Conservation (phyloP, 2,797 vertebrate species). For the Gobio occitaniae region DNA sequence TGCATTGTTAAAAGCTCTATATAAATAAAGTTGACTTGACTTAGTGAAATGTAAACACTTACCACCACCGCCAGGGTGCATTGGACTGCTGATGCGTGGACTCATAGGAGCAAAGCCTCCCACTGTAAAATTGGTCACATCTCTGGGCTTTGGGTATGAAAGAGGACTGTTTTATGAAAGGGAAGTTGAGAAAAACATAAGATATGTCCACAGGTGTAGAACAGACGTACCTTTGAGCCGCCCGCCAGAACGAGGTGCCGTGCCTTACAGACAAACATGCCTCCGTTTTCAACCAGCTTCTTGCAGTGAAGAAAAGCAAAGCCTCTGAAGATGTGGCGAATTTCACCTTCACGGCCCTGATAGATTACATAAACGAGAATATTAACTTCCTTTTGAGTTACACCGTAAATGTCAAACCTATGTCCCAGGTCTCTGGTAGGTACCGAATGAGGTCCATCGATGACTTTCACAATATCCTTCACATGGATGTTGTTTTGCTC, state of each 20-base stretch:
- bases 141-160: conserved; percentile 81
- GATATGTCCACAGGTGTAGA: not conserved
- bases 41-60: not conserved
- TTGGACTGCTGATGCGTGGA: conserved; percentile 93
- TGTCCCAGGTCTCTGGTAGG: conserved; percentile 49
- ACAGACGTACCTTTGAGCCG: conserved; percentile 87
- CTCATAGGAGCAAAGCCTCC: conserved; percentile 94
- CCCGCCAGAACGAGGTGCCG: conserved; percentile 91
- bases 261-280: conserved; percentile 97
- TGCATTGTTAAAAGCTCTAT: no score
- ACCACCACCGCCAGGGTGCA: conserved; percentile 86
- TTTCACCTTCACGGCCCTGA: conserved; percentile 93
- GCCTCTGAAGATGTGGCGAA: conserved; percentile 89
- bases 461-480: conserved; percentile 97
- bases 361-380: conserved; percentile 2
- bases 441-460: conserved; percentile 94
- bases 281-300: conserved; percentile 95
- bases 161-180: not conserved
- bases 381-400: not conserved
- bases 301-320: conserved; percentile 97
- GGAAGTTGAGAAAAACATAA: not conserved
- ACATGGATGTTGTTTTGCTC: conserved; percentile 98
- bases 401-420: not conserved
- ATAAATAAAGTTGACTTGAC: no score
- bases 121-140: conserved; percentile 92